Conservation (phyloP, 2,797 vertebrate genomes). For the Hyperoplus lanceolatus region DNA sequence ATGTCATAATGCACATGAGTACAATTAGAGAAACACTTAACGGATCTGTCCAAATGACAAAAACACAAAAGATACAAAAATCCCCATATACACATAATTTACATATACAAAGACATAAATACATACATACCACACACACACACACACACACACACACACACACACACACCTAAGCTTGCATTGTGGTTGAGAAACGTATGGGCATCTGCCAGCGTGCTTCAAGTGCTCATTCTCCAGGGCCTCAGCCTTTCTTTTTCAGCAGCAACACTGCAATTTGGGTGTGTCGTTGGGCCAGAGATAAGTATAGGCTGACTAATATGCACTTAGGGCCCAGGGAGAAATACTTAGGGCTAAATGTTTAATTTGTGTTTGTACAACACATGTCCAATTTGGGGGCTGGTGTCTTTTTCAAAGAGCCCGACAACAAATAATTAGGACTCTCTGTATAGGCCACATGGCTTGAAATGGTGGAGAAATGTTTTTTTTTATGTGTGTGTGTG, state of each 20-base stretch:
- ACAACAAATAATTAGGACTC: constrained; percentile 76
- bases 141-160: constrained; percentile 52
- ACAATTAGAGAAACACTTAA: constrained; percentile 17
- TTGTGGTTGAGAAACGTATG: constrained; percentile 60
- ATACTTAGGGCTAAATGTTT: constrained; percentile 81
- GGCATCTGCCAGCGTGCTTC: constrained; percentile 68
- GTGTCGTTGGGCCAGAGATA: constrained; percentile 79
- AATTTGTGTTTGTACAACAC: constrained; percentile 83
- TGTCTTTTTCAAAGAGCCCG: constrained; percentile 73
- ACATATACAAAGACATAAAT: constrained; percentile 11
- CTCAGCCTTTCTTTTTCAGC: constrained; percentile 76
- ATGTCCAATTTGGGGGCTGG: constrained; percentile 75
- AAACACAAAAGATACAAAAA: constrained; percentile 32
- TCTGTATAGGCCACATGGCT: constrained; percentile 52
- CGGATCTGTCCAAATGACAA: constrained; percentile 17
- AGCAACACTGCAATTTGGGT: constrained; percentile 81
- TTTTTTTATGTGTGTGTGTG: no score
- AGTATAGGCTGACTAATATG: constrained; percentile 83
- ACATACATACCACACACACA: constrained; percentile 40
- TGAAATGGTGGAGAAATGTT: constrained; percentile 38
- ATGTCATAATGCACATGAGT: neutral
- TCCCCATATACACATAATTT: neutral
- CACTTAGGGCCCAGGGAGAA: constrained; percentile 78
- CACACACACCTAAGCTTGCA: constrained; percentile 59
- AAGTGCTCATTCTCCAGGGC: constrained; percentile 65